Base-by-base conservation (phyloP, 2,113 vertebrate genomes). In the Bubalus kerabau region DNA sequence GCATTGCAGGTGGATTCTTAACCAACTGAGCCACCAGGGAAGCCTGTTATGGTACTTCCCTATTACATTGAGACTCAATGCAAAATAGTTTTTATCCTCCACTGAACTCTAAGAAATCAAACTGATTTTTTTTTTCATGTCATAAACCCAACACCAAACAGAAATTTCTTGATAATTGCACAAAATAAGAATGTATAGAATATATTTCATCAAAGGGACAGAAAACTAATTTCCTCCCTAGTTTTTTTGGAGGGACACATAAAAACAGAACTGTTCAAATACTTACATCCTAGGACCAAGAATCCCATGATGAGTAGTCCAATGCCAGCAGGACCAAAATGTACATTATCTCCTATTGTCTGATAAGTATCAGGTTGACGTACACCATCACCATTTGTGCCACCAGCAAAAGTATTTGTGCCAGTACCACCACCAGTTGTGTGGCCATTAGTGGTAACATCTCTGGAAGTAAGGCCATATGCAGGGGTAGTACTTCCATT, bases 241-340 rank as follows among this genome's bases (percentile, higher is more conserved):
- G 9, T 19, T 2, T 43, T 60, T 48, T 54, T 40, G 60, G 5
- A 36, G 43, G 36, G 10, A 4, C 26, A 50, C 16, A 62, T 30
- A 24, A 21, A 52, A 88, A 93, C 13, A 46, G 12, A 36, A 86
- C 9, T 21, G 1, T 60, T 57, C 12, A 52, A 62, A 10, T 54
- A 99, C 99, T 99, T 96, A 99, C 99, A 82, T 91, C 99, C 94
- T 62, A 99, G 90, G 59, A 99, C 89, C 86, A 99, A 76, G 90
- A 90, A 91, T 57, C 98, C 97, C 88, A 95, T 76, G 94, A 99
- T 59, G 46, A 99, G 90, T 6, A 99, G 95, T 17, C 98, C 98
- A 24, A 99, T 98, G 62, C 98, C 99, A 21, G 98, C 93, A 82
- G 97, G 90, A 78, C 98, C 98, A 5, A 99, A 91, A 80, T 98